phyloP scores from a whole-genome alignment of 2,113 vertebrate species.

The Myxocyprinus asiaticus region DNA sequence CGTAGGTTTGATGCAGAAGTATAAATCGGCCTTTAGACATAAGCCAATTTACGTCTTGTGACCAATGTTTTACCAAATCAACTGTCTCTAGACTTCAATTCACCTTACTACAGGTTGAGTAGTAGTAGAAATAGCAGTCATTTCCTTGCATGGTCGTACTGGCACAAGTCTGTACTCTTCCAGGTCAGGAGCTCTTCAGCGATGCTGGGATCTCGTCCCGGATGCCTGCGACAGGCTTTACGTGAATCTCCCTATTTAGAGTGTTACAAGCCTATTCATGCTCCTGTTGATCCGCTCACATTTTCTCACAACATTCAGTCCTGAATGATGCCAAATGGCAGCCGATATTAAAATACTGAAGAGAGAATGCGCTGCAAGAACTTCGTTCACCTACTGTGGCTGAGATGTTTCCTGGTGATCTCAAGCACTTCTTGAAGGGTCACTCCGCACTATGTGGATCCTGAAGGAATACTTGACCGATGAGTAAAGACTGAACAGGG shows the following conservation, averaged over 20 bases:
- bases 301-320: constrained; percentile 28
- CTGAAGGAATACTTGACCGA: constrained; percentile 98
- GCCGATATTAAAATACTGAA: not conserved
- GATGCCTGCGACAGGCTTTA: constrained; percentile 52
- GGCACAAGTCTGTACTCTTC: constrained; percentile 15
- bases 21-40: too few species aligned
- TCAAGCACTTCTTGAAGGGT: constrained; percentile 75
- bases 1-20: too few species aligned
- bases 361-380: not conserved
- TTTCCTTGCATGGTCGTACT: constrained; percentile 89
- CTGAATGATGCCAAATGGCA: constrained; percentile 16
- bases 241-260: constrained; percentile 54
- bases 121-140: constrained; percentile 98
- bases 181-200: constrained; percentile 33
- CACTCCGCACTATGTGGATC: constrained; percentile 80
- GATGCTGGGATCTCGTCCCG: constrained; percentile 42
- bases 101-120: constrained; percentile 92
- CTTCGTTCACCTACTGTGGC: constrained; percentile 76
- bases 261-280: constrained; percentile 36
- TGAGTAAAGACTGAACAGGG: constrained; percentile 91
- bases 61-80: too few species aligned
- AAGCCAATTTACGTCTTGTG: too few species aligned
- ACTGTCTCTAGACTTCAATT: not conserved
- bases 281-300: not conserved
- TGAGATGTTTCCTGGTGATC: constrained; percentile 69